Percentiles rank a stretch among this genome's conserved stretches.
Evolutionary conservation across 2,113 vertebrate genomes (phyloP).

Genomic region (Poecilia latipinna): DNA sequence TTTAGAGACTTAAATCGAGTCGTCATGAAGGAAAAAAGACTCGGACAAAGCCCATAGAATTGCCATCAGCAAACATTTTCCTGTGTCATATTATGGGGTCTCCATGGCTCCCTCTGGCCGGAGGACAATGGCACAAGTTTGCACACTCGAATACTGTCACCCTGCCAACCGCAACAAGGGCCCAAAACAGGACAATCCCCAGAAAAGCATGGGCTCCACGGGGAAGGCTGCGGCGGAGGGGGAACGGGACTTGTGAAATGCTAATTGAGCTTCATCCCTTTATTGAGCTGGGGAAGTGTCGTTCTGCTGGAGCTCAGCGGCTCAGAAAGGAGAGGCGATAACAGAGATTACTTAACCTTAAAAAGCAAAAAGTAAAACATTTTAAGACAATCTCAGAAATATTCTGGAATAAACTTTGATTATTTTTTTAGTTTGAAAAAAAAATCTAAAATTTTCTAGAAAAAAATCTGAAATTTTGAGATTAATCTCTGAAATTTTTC

Average conservation of each 20-base stretch:
- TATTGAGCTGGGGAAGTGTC: slow-evolving; percentile 84
- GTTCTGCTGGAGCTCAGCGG: slow-evolving; percentile 72
- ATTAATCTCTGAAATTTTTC: too few species aligned
- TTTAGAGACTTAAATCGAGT: slow-evolving; percentile 99
- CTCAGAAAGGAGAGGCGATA: slow-evolving; percentile 62
- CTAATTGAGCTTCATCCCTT: slow-evolving; percentile 95
- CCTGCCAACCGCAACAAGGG: slow-evolving; percentile 98
- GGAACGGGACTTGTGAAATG: slow-evolving; percentile 93
- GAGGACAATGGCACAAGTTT: slow-evolving; percentile 99
- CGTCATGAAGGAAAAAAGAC: slow-evolving; percentile 99
- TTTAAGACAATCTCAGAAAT: too few species aligned
- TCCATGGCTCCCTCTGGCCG: slow-evolving; percentile 98
- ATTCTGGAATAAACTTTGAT: too few species aligned
- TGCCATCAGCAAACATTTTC: slow-evolving; percentile 99
- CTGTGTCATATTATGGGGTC: slow-evolving; percentile 99
- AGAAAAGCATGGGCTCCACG: slow-evolving; percentile 87
- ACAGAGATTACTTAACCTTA: background rate
- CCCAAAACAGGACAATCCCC: slow-evolving; percentile 94
- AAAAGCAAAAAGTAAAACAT: too few species aligned
- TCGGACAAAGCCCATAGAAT: slow-evolving; percentile 99
- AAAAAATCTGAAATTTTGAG: too few species aligned
- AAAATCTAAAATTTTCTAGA: too few species aligned
- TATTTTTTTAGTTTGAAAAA: too few species aligned
- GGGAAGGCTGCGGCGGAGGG: slow-evolving; percentile 88
- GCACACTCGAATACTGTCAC: slow-evolving; percentile 99